A percentile compares a stretch with the other conserved stretches of the same genome.
phyloP scores from a whole-genome alignment of 2,113 vertebrate genomes.

The Aspidoscelis tigris region DNA sequence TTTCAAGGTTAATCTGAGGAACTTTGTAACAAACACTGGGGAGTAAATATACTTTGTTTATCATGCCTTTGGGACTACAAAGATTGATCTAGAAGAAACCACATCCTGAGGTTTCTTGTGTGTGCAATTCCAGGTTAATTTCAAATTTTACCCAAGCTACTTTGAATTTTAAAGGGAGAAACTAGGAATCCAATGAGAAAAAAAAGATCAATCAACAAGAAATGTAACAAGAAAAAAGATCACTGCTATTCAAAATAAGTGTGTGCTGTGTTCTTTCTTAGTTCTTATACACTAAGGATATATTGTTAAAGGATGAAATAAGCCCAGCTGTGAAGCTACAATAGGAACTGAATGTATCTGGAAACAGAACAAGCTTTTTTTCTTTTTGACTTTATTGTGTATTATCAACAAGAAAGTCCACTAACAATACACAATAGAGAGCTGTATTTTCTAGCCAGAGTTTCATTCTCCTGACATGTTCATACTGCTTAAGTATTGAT shows the following conservation, averaged over 20 bases:
- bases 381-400: slow-evolving; percentile 12
- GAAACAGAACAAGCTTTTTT: slow-evolving; percentile 6
- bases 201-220: neutral
- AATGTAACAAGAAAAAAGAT: neutral
- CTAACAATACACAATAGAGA: neutral
- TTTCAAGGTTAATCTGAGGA: neutral
- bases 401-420: slow-evolving; percentile 16
- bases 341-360: neutral
- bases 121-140: neutral
- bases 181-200: neutral
- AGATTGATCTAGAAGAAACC: neutral
- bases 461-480: slow-evolving; percentile 16
- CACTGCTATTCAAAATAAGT: neutral
- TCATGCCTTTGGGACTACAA: too few relatives aligned
- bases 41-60: neutral
- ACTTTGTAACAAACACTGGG: too few relatives aligned
- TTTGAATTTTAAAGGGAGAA: neutral
- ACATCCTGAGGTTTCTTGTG: neutral
- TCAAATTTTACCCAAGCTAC: neutral
- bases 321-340: neutral
- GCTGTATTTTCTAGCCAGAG: slow-evolving; percentile 14
- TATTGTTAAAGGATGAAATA: neutral
- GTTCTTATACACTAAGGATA: neutral
- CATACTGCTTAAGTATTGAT: slow-evolving; percentile 27
- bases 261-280: neutral